These are phyloP conservation scores for Podarcis cretensis DNA, from an alignment of 2,113 vertebrate genomes.

Conservation along the genomic window DNA sequence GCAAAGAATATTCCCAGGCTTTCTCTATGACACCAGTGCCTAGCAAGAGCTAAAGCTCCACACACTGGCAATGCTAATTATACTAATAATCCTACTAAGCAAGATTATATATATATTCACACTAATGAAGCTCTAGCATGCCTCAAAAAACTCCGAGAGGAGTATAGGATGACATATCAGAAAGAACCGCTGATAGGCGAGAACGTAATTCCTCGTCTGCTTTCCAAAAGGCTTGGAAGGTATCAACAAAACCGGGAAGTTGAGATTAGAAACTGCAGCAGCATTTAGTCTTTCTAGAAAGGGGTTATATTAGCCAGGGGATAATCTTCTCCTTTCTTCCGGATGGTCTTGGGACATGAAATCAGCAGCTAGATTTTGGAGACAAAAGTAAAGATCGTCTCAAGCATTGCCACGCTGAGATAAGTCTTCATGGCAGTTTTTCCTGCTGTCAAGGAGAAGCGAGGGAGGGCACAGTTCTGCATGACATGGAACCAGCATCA, in stretches of 20 bases:
- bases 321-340: conserved; percentile 12
- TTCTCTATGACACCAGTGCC: conserved; percentile 28
- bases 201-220: conserved; percentile 9
- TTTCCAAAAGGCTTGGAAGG: conserved; percentile 39
- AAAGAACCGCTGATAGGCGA: conserved; percentile 33
- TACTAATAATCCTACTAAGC: conserved; percentile 58
- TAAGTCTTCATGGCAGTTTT: conserved; percentile 29
- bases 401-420: neutral
- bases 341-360: conserved; percentile 6
- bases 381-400: neutral
- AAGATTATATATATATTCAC: conserved; percentile 53
- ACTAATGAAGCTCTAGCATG: conserved; percentile 43
- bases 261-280: conserved; percentile 14
- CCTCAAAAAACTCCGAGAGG: conserved; percentile 43
- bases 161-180: conserved; percentile 30
- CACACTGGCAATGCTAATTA: conserved; percentile 64
- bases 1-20: conserved; percentile 47
- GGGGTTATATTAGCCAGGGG: neutral
- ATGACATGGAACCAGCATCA: conserved; percentile 27
- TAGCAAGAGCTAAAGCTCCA: conserved; percentile 47
- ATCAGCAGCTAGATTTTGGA: conserved; percentile 12
- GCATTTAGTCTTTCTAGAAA: neutral
- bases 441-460: conserved; percentile 28
- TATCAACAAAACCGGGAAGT: conserved; percentile 28
- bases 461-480: conserved; percentile 39